A percentile compares a stretch with the other conserved stretches of the same genome.
phyloP scores from a whole-genome alignment of 1,140 invertebrate species.

The Sipha flava region DNA sequence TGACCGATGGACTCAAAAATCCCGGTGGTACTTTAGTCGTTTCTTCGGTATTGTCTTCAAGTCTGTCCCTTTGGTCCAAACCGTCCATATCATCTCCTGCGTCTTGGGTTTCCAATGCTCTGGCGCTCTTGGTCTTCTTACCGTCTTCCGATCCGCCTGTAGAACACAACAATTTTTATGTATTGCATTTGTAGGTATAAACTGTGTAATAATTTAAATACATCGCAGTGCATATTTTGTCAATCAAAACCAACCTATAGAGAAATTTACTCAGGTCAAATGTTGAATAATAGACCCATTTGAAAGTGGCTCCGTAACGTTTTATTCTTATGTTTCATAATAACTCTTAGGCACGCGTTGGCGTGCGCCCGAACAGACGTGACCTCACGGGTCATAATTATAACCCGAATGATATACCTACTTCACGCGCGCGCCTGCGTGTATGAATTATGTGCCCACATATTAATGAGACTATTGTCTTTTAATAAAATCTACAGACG shows the following conservation, averaged over 20 bases:
- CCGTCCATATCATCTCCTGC: neutral
- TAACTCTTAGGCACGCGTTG: slow-evolving; percentile 11
- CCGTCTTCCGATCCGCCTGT: slow-evolving; percentile 38
- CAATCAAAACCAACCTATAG: neutral
- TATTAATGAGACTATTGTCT: neutral
- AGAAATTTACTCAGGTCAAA: neutral
- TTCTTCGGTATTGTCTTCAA: slow-evolving; percentile 34
- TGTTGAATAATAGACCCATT: slow-evolving; percentile 14
- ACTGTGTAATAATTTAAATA: no score
- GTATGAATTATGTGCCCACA: neutral
- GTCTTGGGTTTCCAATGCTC: slow-evolving; percentile 26
- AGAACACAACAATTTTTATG: neutral
- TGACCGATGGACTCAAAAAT: slow-evolving; percentile 71
- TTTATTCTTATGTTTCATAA: neutral
- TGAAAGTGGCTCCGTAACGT: neutral
- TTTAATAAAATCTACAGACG: neutral
- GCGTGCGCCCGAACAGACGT: slow-evolving; percentile 3
- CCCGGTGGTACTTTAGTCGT: slow-evolving; percentile 53
- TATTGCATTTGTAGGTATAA: neutral
- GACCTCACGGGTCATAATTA: slow-evolving; percentile 21
- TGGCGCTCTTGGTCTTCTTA: slow-evolving; percentile 31
- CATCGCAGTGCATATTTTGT: neutral
- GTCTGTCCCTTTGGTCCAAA: slow-evolving; percentile 32
- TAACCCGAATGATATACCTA: slow-evolving; percentile 4
- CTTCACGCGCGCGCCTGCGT: neutral